Percentiles rank a stretch among this genome's conserved stretches.
Evolutionary conservation across 2,113 vertebrate species (phyloP).

Genomic region (Scomber colias): DNA sequence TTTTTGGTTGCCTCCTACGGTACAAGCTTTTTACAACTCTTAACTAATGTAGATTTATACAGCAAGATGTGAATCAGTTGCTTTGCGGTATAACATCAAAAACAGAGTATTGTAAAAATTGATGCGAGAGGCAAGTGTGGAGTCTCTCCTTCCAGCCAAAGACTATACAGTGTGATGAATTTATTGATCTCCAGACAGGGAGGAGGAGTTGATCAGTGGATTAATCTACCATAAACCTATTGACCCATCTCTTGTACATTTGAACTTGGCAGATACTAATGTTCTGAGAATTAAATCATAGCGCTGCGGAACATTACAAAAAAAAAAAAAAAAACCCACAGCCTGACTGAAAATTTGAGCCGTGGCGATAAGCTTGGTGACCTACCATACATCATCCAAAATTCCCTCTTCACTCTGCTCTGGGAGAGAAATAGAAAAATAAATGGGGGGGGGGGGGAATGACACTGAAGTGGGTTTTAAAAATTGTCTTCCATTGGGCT

Average conservation of each 20-base stretch:
- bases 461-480: constrained; percentile 20
- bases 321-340: constrained; percentile 17
- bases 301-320: neutral
- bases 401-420: constrained; percentile 9
- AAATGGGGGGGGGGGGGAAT: neutral
- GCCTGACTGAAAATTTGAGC: neutral
- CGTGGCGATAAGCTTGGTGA: neutral
- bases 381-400: neutral
- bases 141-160: constrained; percentile 2
- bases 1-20: neutral
- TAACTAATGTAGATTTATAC: neutral
- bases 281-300: neutral
- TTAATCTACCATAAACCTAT: neutral
- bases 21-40: neutral
- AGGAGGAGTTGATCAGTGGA: neutral
- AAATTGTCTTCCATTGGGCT: constrained; percentile 12
- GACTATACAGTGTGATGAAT: neutral
- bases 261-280: neutral
- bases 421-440: neutral
- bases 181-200: constrained; percentile 4
- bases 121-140: neutral
- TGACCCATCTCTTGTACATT: neutral
- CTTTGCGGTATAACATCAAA: neutral
- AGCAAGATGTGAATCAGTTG: neutral
- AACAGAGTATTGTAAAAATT: neutral